Evolutionary conservation across 1,140 invertebrate species (phyloP).

Genomic region (Limonius californicus): DNA sequence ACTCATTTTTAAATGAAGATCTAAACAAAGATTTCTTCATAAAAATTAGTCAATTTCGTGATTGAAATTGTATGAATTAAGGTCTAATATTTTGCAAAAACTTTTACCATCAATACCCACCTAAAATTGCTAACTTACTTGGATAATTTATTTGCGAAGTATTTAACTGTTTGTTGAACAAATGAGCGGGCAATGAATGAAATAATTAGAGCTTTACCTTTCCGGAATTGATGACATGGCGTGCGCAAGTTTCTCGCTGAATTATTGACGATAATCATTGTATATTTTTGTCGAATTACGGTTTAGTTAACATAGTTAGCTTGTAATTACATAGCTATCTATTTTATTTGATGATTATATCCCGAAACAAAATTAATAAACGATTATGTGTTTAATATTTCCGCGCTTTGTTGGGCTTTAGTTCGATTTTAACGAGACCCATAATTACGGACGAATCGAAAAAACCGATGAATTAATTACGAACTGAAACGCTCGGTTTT

Average conservation of each 20-base stretch:
- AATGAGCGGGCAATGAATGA: constrained; percentile 5
- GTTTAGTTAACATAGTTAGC: constrained; percentile 2
- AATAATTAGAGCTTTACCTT: not conserved
- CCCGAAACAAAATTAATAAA: constrained; percentile 4
- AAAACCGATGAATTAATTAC: not conserved
- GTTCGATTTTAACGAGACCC: not conserved
- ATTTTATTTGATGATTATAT: not conserved
- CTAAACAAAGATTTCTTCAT: too few relatives aligned
- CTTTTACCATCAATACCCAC: too few relatives aligned
- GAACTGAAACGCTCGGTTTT: not conserved
- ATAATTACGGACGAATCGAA: not conserved
- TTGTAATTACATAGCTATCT: not conserved
- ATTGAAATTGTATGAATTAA: too few relatives aligned
- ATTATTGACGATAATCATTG: not conserved
- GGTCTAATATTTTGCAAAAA: too few relatives aligned
- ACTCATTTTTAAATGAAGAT: too few relatives aligned
- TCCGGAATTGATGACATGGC: not conserved
- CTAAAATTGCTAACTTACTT: too few relatives aligned
- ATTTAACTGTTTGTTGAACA: not conserved
- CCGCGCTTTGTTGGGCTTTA: not conserved
- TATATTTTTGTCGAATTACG: constrained; percentile 9
- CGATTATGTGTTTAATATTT: not conserved
- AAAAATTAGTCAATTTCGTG: too few relatives aligned
- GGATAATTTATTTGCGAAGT: not conserved
- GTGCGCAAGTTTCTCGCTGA: not conserved